A percentile compares a stretch with the other conserved stretches of the same genome.
These are phyloP conservation scores for Anoplolepis gracilipes DNA, from an alignment of 1,140 invertebrate genomes.

Conservation along the genomic window DNA sequence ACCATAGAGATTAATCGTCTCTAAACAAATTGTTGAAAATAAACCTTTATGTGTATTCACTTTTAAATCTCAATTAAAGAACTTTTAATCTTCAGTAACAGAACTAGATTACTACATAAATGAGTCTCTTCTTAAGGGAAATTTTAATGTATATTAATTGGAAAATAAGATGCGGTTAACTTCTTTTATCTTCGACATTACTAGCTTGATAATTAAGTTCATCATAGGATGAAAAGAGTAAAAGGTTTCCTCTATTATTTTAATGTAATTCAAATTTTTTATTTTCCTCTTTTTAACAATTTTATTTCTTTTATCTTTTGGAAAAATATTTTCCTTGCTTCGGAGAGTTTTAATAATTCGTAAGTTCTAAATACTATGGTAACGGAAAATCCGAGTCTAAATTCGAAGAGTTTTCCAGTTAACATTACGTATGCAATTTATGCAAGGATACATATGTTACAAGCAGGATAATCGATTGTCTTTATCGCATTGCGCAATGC, in stretches of 20 bases:
- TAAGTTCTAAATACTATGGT: neutral
- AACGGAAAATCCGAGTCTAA: neutral
- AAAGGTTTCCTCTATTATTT: neutral
- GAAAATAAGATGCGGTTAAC: neutral
- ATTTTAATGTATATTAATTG: neutral
- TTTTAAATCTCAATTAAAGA: neutral
- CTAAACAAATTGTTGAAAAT: slow-evolving; percentile 5
- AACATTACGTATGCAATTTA: slow-evolving; percentile 43
- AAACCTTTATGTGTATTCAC: neutral
- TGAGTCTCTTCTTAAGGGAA: neutral
- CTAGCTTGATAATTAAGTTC: neutral
- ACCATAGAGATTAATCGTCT: neutral
- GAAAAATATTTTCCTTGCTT: neutral
- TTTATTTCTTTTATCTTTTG: neutral
- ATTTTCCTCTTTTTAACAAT: neutral
- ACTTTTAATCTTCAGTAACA: slow-evolving; percentile 11
- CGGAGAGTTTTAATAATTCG: neutral
- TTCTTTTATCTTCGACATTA: neutral
- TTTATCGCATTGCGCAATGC: slow-evolving; percentile 8
- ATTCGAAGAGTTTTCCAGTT: neutral
- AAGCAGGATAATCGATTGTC: slow-evolving; percentile 33
- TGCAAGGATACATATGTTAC: neutral
- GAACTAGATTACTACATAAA: neutral
- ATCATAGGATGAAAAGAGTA: neutral
- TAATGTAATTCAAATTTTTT: neutral